Evolutionary conservation across 2,113 vertebrate species (phyloP).

Genomic region (Chunga burmeisteri): DNA sequence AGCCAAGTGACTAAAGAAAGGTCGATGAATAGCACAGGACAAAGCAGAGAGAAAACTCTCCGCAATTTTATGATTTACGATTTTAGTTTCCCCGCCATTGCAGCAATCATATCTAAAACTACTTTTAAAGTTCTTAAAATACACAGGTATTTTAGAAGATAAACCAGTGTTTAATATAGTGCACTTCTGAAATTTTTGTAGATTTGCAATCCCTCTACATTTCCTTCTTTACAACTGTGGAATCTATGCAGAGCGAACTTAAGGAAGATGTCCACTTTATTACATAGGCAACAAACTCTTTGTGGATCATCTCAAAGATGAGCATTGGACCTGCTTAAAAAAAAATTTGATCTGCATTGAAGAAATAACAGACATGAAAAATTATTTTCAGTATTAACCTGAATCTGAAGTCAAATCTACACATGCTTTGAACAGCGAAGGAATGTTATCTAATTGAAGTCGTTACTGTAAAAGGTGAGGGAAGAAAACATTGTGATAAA

Average conservation of each 20-base stretch:
- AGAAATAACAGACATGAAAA: not conserved
- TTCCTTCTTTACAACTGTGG: not conserved
- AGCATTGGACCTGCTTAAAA: not conserved
- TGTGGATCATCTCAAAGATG: not conserved
- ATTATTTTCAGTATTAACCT: not conserved
- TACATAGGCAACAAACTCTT: not conserved
- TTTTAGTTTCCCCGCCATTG: not conserved
- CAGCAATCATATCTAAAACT: not conserved
- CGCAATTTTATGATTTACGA: not conserved
- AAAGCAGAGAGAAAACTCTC: not conserved
- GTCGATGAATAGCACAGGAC: not conserved
- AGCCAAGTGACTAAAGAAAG: not conserved
- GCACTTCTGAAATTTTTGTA: not conserved
- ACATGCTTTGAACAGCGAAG: accelerated
- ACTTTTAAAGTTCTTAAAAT: not conserved
- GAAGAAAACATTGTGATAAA: not conserved
- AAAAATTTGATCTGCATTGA: not conserved
- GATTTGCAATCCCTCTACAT: not conserved
- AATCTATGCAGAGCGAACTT: not conserved
- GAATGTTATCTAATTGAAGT: not conserved
- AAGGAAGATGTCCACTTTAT: not conserved
- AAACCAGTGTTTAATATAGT: not conserved
- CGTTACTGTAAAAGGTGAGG: not conserved
- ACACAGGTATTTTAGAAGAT: not conserved
- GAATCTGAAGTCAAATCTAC: not conserved